Conservation (phyloP, 2,113 vertebrate species). For the Paratilapia polleni region DNA sequence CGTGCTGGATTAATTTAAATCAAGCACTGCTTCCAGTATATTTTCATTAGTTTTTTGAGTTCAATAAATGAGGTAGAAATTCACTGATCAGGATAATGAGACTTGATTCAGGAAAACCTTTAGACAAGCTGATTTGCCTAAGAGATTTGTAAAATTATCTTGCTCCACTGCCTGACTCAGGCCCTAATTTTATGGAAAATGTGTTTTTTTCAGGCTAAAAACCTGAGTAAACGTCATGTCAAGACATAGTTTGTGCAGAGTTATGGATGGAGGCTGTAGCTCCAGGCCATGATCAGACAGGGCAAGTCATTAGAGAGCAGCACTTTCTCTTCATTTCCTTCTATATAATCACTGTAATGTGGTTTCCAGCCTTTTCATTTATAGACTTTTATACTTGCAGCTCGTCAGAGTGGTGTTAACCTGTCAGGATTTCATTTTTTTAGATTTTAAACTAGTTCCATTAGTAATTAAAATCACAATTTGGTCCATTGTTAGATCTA, state of each 20-base stretch:
- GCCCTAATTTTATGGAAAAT: constrained; percentile 17
- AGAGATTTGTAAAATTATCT: not conserved
- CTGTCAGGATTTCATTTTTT: constrained; percentile 14
- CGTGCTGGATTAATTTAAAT: not conserved
- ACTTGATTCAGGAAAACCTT: not conserved
- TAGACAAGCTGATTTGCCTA: not conserved
- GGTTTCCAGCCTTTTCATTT: constrained; percentile 30
- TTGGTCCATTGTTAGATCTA: not conserved
- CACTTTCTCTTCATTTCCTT: constrained; percentile 29
- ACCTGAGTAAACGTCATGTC: constrained; percentile 30
- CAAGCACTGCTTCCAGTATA: not conserved
- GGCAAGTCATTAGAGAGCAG: constrained; percentile 47
- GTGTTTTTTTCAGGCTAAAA: not conserved
- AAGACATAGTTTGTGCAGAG: constrained; percentile 12
- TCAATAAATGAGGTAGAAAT: not conserved
- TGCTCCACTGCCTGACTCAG: not conserved
- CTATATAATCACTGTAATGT: constrained; percentile 47
- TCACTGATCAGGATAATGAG: not conserved
- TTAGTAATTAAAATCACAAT: not conserved
- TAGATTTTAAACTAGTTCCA: not conserved
- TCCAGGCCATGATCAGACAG: constrained; percentile 36
- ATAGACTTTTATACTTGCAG: constrained; percentile 11
- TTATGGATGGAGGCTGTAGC: constrained; percentile 33
- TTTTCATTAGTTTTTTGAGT: not conserved
- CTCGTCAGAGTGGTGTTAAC: constrained; percentile 6